phyloP scores from a whole-genome alignment of 2,797 vertebrate species.

The Cephalopachus bancanus region DNA sequence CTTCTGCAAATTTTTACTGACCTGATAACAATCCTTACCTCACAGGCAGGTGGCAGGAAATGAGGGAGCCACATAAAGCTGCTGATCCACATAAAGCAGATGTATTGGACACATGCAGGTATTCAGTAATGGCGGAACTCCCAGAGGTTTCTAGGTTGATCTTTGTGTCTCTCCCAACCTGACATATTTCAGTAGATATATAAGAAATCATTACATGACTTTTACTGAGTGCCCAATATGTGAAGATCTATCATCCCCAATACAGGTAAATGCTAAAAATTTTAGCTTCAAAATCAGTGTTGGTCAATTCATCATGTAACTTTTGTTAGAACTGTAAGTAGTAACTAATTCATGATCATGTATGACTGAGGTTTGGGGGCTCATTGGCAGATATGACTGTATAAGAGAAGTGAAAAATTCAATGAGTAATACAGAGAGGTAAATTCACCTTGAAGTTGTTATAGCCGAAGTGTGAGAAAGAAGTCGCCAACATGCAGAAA shows the following conservation, averaged over 20 bases:
- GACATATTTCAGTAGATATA: background rate
- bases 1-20: conserved; percentile 49
- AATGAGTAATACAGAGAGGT: conserved; percentile 22
- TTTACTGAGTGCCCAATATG: background rate
- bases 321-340: conserved; percentile 49
- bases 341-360: conserved; percentile 8
- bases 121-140: conserved; percentile 29
- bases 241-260: background rate
- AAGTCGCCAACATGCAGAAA: too few species aligned
- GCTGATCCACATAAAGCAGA: background rate
- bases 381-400: background rate
- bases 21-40: conserved; percentile 42
- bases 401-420: background rate
- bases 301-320: conserved; percentile 8
- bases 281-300: conserved; percentile 22
- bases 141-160: conserved; percentile 11
- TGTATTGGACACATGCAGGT: background rate
- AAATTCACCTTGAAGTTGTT: conserved; percentile 31
- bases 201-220: conserved; percentile 2
- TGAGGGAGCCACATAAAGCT: background rate
- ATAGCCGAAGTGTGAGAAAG: too few species aligned
- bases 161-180: background rate
- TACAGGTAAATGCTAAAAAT: conserved; percentile 36
- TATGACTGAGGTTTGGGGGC: background rate
- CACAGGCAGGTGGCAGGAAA: background rate